phyloP scores from a whole-genome alignment of 64 coral and sea anemone species.

The Catalaphyllia jardinei region DNA sequence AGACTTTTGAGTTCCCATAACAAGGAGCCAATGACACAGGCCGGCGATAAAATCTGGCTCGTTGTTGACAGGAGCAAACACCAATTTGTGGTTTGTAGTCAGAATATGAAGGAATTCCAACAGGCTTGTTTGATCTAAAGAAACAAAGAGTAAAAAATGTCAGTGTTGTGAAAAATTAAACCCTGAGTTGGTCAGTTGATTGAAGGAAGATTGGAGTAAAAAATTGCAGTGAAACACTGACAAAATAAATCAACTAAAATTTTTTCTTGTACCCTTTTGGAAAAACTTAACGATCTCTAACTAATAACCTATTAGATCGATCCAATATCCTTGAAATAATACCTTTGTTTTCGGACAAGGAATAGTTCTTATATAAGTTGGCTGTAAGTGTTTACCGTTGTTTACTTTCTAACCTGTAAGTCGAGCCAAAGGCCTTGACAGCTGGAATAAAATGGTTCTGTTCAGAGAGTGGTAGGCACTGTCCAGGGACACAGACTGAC shows the following conservation, averaged over 20 bases:
- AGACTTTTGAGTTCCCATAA: conserved; percentile 83
- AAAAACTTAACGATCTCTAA: too few species aligned
- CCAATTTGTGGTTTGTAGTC: conserved; percentile 78
- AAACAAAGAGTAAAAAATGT: background rate
- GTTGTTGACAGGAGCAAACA: conserved; percentile 81
- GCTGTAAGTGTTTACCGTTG: background rate
- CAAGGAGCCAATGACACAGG: conserved; percentile 90
- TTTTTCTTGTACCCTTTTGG: too few species aligned
- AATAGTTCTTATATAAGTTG: too few species aligned
- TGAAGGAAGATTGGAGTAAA: too few species aligned
- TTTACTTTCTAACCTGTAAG: conserved; percentile 71
- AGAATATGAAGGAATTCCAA: conserved; percentile 94
- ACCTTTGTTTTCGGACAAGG: too few species aligned
- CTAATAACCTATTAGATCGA: too few species aligned
- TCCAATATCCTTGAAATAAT: too few species aligned
- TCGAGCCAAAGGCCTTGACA: conserved; percentile 80
- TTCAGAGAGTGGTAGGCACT: conserved; percentile 88
- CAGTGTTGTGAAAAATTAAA: too few species aligned
- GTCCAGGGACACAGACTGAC: conserved; percentile 81
- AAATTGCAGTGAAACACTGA: too few species aligned
- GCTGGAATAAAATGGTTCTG: conserved; percentile 83
- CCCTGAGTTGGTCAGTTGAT: too few species aligned
- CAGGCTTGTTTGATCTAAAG: conserved; percentile 82
- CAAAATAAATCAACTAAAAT: too few species aligned
- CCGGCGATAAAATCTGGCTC: conserved; percentile 85